phyloP scores from a whole-genome alignment of 2,888 invertebrate species.

The Uloborus plumipes region DNA sequence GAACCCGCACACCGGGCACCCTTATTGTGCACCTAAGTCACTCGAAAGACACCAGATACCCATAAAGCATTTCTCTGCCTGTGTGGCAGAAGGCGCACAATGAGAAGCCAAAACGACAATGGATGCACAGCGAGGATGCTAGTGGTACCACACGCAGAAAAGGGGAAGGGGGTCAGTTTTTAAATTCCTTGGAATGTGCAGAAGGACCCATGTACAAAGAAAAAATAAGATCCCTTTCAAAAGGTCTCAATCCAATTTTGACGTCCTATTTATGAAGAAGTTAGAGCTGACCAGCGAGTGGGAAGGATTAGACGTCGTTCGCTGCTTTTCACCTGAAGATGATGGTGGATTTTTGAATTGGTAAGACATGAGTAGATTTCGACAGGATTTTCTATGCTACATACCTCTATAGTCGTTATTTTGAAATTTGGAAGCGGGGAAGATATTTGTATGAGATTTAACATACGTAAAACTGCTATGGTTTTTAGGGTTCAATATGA shows the following conservation, averaged over 20 bases:
- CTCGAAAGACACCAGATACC: conserved; percentile 29
- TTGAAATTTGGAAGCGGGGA: too few species aligned
- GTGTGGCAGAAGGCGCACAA: conserved; percentile 26
- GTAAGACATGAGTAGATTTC: too few species aligned
- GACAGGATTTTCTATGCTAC: too few species aligned
- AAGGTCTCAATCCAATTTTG: conserved; percentile 20
- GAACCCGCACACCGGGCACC: conserved; percentile 6
- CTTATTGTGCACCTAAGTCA: conserved; percentile 47
- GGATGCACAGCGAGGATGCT: too few species aligned
- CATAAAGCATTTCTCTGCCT: conserved; percentile 9
- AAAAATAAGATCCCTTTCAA: conserved; percentile 20
- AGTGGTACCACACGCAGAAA: neutral
- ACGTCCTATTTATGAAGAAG: conserved; percentile 3
- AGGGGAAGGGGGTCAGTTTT: neutral
- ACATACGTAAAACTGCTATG: too few species aligned
- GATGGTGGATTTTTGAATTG: neutral
- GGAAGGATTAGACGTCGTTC: conserved; percentile 21
- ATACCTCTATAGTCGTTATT: too few species aligned
- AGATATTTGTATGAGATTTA: too few species aligned
- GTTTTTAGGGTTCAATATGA: too few species aligned
- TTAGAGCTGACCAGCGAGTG: conserved; percentile 15
- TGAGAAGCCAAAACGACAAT: neutral
- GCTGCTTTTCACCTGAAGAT: neutral
- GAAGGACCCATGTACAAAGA: too few species aligned
- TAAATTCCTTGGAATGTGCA: conserved; percentile 10